Evolutionary conservation across 1,140 invertebrate species (phyloP).

Genomic region (Monomorium pharaonis): DNA sequence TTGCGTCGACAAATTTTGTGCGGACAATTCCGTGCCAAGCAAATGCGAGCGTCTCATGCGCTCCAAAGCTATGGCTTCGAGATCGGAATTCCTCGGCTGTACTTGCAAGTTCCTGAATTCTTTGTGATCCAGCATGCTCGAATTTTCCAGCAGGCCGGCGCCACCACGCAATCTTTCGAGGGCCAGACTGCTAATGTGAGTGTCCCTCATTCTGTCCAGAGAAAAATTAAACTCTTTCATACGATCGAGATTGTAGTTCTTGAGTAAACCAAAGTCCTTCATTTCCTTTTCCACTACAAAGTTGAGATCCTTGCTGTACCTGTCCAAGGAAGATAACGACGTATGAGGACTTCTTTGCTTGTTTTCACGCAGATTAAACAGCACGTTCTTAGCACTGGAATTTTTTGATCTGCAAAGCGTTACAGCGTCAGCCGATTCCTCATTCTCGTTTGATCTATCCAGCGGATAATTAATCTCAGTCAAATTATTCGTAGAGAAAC

Average conservation of each 20-base stretch:
- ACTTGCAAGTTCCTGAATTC: conserved; percentile 77
- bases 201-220: conserved; percentile 73
- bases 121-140: conserved; percentile 70
- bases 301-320: conserved; percentile 65
- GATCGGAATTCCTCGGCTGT: conserved; percentile 76
- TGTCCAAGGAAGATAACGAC: conserved; percentile 57
- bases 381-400: conserved; percentile 68
- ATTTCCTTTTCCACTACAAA: conserved; percentile 70
- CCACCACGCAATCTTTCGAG: conserved; percentile 71
- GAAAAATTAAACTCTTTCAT: conserved; percentile 76
- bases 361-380: conserved; percentile 73
- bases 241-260: conserved; percentile 73
- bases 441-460: conserved; percentile 69
- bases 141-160: conserved; percentile 70
- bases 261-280: conserved; percentile 75
- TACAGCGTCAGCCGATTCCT: conserved; percentile 59
- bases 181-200: conserved; percentile 66
- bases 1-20: conserved; percentile 77
- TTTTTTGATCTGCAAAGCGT: conserved; percentile 68
- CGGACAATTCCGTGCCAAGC: conserved; percentile 74
- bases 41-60: conserved; percentile 79
- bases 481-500: conserved; percentile 49
- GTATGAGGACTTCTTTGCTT: conserved; percentile 72
- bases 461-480: conserved; percentile 66
- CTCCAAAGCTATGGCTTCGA: conserved; percentile 79